A percentile compares a stretch with the other conserved stretches of the same genome.
These are phyloP conservation scores for Apocheima hispidaria DNA, from an alignment of 2,888 invertebrate species.

Conservation along the genomic window DNA sequence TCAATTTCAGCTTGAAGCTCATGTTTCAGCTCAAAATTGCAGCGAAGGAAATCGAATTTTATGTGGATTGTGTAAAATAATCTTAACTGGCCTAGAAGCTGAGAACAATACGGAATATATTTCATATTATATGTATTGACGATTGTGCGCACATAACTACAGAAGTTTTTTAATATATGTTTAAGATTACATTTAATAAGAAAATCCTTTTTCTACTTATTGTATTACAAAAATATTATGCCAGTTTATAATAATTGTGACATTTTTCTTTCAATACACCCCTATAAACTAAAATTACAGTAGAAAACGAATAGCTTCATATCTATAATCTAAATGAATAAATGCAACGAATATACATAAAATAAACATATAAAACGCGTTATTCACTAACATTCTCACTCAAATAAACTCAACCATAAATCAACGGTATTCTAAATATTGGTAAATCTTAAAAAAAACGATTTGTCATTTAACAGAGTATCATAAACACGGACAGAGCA, in stretches of 20 bases:
- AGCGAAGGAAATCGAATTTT: constrained; percentile 8
- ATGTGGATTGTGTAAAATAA: background rate
- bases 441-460: constrained; percentile 35
- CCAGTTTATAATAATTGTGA: constrained; percentile 48
- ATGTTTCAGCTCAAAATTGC: constrained; percentile 48
- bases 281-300: constrained; percentile 62
- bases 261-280: constrained; percentile 49
- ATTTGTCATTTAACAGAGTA: constrained; percentile 34
- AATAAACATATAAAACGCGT: constrained; percentile 51
- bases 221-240: constrained; percentile 46
- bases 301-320: constrained; percentile 50
- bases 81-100: background rate
- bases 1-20: constrained; percentile 44
- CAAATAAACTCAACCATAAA: constrained; percentile 53
- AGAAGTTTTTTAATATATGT: background rate
- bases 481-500: constrained; percentile 35
- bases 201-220: background rate
- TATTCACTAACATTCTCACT: constrained; percentile 47
- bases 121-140: constrained; percentile 32
- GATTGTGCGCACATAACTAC: constrained; percentile 21
- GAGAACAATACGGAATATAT: constrained; percentile 7
- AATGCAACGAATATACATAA: constrained; percentile 82
- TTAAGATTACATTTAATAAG: constrained; percentile 4
- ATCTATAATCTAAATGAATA: constrained; percentile 62
- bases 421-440: constrained; percentile 43